A percentile compares a stretch with the other conserved stretches of the same genome.
Evolutionary conservation across 2,113 vertebrate species (phyloP).

Genomic region (Prionailurus viverrinus): DNA sequence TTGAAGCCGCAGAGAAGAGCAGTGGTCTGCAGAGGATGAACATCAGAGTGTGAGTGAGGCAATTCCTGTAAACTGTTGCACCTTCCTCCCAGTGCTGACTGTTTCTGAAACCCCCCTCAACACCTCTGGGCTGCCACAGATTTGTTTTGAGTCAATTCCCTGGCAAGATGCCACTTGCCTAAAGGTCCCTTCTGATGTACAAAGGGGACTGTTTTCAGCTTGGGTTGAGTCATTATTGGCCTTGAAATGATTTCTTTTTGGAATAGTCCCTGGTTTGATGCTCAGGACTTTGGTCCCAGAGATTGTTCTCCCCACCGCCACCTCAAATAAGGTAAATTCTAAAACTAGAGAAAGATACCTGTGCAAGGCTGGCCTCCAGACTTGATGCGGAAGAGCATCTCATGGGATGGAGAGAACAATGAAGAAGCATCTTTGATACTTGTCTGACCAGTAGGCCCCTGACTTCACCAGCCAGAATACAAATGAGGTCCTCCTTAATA

Average conservation of each 20-base stretch:
- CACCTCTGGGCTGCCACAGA: not conserved
- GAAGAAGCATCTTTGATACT: not conserved
- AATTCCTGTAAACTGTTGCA: constrained; percentile 54
- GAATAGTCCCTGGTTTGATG: not conserved
- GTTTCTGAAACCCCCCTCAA: constrained; percentile 41
- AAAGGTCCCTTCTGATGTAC: constrained; percentile 25
- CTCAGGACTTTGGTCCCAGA: not conserved
- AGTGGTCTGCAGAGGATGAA: not conserved
- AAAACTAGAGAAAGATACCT: not conserved
- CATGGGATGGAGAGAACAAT: not conserved
- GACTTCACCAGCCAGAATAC: not conserved
- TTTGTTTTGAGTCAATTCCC: constrained; percentile 55
- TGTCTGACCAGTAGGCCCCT: not conserved
- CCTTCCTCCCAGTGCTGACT: not conserved
- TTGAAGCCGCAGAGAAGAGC: not conserved
- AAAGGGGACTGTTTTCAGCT: constrained; percentile 26
- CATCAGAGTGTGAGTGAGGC: constrained; percentile 28
- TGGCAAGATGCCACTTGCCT: constrained; percentile 66
- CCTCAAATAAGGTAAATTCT: not conserved
- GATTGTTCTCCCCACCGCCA: not conserved
- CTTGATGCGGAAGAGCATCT: not conserved
- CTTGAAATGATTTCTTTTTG: constrained; percentile 57
- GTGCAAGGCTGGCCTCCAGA: not conserved
- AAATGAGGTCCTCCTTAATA: not conserved
- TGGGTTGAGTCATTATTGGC: constrained; percentile 43